These are phyloP conservation scores for Sympetrum striolatum DNA, from an alignment of 2,888 invertebrate genomes.

Conservation along the genomic window DNA sequence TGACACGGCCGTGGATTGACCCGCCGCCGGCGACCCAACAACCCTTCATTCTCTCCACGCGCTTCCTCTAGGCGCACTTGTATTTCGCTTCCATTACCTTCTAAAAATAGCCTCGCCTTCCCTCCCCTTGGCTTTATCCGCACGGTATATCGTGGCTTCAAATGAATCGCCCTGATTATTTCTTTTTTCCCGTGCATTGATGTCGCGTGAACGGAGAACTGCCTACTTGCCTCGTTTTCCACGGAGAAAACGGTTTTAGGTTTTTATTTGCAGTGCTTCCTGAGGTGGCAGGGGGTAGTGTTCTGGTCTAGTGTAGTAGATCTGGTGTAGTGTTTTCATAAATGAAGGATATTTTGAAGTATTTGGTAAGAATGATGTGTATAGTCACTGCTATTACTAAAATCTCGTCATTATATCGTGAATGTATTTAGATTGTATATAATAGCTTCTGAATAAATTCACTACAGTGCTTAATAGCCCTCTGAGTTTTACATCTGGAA, in stretches of 20 bases:
- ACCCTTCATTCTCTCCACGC: neutral
- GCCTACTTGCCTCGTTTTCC: neutral
- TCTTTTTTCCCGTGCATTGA: neutral
- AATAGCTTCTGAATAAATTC: too few relatives aligned
- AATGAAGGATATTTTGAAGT: too few relatives aligned
- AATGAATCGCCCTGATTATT: neutral
- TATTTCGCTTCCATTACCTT: conserved; percentile 24
- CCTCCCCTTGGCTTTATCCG: neutral
- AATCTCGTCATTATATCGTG: too few relatives aligned
- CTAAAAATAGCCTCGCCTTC: conserved; percentile 12
- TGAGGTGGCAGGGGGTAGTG: too few relatives aligned
- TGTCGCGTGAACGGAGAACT: neutral
- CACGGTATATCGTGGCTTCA: neutral
- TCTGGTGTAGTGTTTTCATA: neutral
- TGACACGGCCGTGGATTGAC: conserved; percentile 23
- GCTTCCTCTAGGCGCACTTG: conserved; percentile 6
- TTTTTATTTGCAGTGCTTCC: too few relatives aligned
- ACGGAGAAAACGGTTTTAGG: too few relatives aligned
- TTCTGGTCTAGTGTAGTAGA: neutral
- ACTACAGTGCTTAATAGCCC: too few relatives aligned
- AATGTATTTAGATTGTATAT: too few relatives aligned
- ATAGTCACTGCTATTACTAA: too few relatives aligned
- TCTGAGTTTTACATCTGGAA: too few relatives aligned
- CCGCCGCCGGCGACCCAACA: conserved; percentile 8
- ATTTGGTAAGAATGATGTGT: too few relatives aligned